Evolutionary conservation across 2,113 vertebrate genomes (phyloP).

Genomic region (Vanacampus margaritifer): DNA sequence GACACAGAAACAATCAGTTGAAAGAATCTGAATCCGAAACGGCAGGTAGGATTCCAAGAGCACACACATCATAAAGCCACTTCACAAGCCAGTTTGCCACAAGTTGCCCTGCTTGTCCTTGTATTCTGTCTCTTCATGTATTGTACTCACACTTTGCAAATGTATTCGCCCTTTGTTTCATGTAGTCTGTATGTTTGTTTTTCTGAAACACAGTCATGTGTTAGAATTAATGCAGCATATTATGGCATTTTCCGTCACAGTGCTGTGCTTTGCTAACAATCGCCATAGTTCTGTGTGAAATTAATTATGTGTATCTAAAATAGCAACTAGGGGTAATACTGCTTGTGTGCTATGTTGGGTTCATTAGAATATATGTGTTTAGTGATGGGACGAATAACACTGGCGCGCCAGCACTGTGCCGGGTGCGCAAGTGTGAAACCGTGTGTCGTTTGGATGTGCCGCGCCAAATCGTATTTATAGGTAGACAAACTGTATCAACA

Average conservation of each 20-base stretch:
- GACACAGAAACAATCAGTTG: not conserved
- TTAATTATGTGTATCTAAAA: too few relatives aligned
- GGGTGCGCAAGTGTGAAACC: too few relatives aligned
- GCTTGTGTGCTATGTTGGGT: too few relatives aligned
- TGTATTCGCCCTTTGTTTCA: slow-evolving; percentile 10
- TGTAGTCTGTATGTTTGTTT: slow-evolving; percentile 2
- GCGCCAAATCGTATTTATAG: too few relatives aligned
- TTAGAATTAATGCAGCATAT: slow-evolving; percentile 10
- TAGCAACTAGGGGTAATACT: too few relatives aligned
- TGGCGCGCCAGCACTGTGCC: too few relatives aligned
- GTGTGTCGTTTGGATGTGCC: too few relatives aligned
- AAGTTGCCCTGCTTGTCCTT: slow-evolving; percentile 19
- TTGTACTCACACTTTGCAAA: slow-evolving; percentile 15
- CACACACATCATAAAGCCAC: slow-evolving; percentile 1
- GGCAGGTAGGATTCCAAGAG: not conserved
- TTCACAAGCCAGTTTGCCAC: slow-evolving; percentile 3
- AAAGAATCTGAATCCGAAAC: not conserved
- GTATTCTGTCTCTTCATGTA: slow-evolving; percentile 2
- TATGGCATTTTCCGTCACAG: not conserved
- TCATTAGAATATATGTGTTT: too few relatives aligned
- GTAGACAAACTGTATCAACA: too few relatives aligned
- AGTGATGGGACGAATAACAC: too few relatives aligned
- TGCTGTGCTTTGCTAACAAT: too few relatives aligned
- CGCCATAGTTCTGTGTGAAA: too few relatives aligned
- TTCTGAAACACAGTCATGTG: not conserved